Percentiles rank a stretch among this genome's conserved stretches.
Conservation (phyloP, 2,797 vertebrate genomes). For the Gymnocypris eckloni region DNA sequence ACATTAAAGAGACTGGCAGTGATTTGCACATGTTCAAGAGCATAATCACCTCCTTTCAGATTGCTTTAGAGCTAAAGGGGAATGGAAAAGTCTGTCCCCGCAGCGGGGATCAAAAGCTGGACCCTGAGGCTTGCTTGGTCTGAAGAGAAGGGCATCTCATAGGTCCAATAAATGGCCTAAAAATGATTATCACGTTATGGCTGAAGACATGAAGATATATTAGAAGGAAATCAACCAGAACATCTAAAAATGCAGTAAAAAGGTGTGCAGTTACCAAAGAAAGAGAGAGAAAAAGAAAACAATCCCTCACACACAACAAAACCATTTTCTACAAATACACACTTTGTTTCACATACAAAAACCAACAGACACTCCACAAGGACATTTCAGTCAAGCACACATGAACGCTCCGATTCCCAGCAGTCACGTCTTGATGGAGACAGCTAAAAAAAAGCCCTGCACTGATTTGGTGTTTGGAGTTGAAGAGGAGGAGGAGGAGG, state of each 20-base stretch:
- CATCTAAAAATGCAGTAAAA: conserved; percentile 39
- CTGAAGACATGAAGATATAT: conserved; percentile 36
- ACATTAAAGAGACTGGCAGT: conserved; percentile 54
- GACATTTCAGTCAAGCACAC: conserved; percentile 73
- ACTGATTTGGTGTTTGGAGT: conserved; percentile 70
- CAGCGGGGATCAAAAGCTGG: conserved; percentile 36
- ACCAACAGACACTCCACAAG: conserved; percentile 63
- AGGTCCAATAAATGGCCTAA: conserved; percentile 56
- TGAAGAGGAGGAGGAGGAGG: conserved; percentile 77
- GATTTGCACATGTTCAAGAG: conserved; percentile 65
- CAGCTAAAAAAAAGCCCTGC: conserved; percentile 45
- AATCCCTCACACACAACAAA: conserved; percentile 66
- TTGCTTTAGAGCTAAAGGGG: conserved; percentile 60
- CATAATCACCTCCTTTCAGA: conserved; percentile 63
- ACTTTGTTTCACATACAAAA: conserved; percentile 56
- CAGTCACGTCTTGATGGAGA: conserved; percentile 26
- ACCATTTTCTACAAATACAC: conserved; percentile 56
- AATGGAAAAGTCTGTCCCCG: conserved; percentile 45
- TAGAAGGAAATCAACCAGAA: conserved; percentile 34
- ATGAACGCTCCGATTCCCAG: conserved; percentile 50
- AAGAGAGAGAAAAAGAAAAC: conserved; percentile 35
- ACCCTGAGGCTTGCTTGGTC: conserved; percentile 59
- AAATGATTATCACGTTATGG: conserved; percentile 33
- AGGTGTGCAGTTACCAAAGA: conserved; percentile 12
- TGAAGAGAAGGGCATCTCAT: conserved; percentile 33